Evolutionary conservation across 2,888 invertebrate species (phyloP), one percentile per base, ranked within the genome.

Genomic region (Liopterus haemorrhoidalis): DNA sequence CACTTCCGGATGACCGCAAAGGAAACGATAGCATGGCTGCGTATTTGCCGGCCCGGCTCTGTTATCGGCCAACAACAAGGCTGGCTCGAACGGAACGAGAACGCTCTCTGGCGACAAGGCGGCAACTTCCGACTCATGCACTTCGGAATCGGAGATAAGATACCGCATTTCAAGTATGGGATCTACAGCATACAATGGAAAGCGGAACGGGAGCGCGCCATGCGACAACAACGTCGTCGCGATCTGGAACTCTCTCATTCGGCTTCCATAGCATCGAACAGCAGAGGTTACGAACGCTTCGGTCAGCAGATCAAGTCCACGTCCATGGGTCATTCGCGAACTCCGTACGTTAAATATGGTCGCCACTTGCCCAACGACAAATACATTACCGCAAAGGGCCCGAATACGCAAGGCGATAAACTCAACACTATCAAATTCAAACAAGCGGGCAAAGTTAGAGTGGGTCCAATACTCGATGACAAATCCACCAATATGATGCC

Each of bases 51-150:
- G 52, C 90, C 91, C 0, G 91, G 91, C 1, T 87, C 86, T 21
- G 85, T 92, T 22, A 90, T 91, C 58, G 90, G 90, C 9, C 82
- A 84, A 45, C 92, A 92, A 62, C 91, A 92, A 69, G 77, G 81
- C 53, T 85, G 80, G 74, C 65, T 85, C 19, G 72, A 75, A 56
- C 66, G 69, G 48, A 54, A 67, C 18, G 65, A 69, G 52, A 54
- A 51, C 21, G 65, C 62, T 62, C 62, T 79, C 40, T 66, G 70
- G 56, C 72, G 71, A 53, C 73, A 73, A 58, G 78, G 78, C 12
- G 72, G 70, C 57, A 57, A 73, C 55, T 77, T 73, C 64, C 73
- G 76, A 51, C 35, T 65, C 16, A 58, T 65, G 32, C 63, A 69
- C 53, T 69, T 63, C 50, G 70, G 70, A 0, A 64, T 71, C 24